Evolutionary conservation across 2,888 invertebrate species (phyloP), one percentile per base, ranked within the genome.

Genomic region (Scaptomyza reducta): DNA sequence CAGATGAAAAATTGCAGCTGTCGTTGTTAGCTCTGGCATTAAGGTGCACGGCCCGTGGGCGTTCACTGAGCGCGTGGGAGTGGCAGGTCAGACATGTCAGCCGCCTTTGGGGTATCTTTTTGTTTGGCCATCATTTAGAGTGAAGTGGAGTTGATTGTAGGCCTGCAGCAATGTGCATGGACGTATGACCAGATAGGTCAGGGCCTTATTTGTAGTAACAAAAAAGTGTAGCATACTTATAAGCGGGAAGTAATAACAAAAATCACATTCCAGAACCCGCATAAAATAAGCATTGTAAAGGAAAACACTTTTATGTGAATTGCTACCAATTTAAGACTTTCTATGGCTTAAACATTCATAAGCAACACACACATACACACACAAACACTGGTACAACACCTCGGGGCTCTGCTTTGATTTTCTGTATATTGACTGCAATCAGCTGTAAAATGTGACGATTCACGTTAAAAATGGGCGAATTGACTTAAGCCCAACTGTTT

Each of bases 1-100:
- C 90, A 90, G 90, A 89, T 90, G 90, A 90, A 89, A 90, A 90
- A 90, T 89, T 90, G 90, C 90, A 90, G 90, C 90, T 90, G 90
- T 89, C 74, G 75, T 63, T 82, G 78, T 71, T 70, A 66, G 78
- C 54, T 54, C 63, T 55, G 56, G 46, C 56, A 42, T 59, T 61
- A 73, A 55, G 58, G 45, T 60, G 65, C 22, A 45, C 42, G 22
- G 64, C 47, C 64, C 67, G n/a, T 38, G 61, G 47, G 50, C 58
- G 35, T 22, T 18, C 9, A 18, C 7, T 5, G 16, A 22, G 33
- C 9, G 31, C 3, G n/a, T 51, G 63, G 74, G 62, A 67, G 60
- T 61, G 56, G 45, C 53, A 49, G 78, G 63, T 76, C 76, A 56
- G 68, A 68, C 58, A 62, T 58, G 62, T 41, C 65, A 42, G 71